Conservation (phyloP, 92 coral and sea anemone genomes). For the Anthopleura xanthogrammica region DNA sequence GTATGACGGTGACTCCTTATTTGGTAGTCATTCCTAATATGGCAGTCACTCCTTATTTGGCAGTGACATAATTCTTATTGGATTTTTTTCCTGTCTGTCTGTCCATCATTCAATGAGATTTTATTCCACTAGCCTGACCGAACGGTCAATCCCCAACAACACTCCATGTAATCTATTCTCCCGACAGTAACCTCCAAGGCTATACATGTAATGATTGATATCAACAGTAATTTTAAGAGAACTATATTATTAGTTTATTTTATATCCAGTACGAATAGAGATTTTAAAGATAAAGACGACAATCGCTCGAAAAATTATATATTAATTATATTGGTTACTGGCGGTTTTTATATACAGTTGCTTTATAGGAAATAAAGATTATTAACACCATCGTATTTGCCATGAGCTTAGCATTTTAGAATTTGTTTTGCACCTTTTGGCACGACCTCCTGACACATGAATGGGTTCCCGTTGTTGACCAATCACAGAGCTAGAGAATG, state of each 20-base stretch:
- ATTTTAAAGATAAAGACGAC: not conserved
- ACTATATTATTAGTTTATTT: conserved; percentile 10
- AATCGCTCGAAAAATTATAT: not conserved
- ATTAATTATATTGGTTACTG: conserved; percentile 15
- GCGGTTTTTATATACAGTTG: conserved; percentile 18
- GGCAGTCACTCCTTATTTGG: too few species aligned
- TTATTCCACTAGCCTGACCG: too few species aligned
- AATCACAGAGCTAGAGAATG: not conserved
- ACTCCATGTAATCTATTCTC: not conserved
- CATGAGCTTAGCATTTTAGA: not conserved
- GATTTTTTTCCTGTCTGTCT: too few species aligned
- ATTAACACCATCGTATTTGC: not conserved
- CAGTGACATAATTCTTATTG: too few species aligned
- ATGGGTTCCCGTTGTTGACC: not conserved
- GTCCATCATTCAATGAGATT: too few species aligned
- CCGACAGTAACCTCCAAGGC: not conserved
- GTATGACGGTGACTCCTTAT: too few species aligned
- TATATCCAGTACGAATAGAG: not conserved
- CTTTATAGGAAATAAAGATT: conserved; percentile 22
- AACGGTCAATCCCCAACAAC: too few species aligned
- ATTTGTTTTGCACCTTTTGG: not conserved
- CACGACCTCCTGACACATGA: too few species aligned
- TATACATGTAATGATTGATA: not conserved
- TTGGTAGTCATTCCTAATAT: too few species aligned
- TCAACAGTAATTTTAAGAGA: not conserved